Conservation (phyloP, 2,797 vertebrate species). For the Centroberyx gerrardi region DNA sequence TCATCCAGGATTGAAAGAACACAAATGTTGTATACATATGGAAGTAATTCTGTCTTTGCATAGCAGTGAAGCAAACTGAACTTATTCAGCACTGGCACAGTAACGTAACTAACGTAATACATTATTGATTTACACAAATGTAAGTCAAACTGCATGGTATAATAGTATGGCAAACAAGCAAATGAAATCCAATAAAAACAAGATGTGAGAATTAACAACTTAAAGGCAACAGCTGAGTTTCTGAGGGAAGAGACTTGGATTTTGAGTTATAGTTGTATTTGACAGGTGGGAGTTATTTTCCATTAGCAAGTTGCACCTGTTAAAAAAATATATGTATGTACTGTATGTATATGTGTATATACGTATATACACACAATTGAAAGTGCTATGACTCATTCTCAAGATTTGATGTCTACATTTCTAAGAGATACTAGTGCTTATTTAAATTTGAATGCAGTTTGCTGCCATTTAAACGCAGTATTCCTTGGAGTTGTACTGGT, state of each 20-base stretch:
- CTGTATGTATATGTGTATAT: too few species aligned
- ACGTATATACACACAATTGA: too few species aligned
- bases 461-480: not conserved
- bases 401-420: slow-evolving; percentile 6
- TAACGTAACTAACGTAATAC: too few species aligned
- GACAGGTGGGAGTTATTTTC: too few species aligned
- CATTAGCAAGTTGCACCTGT: not conserved
- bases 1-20: too few species aligned
- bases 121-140: too few species aligned
- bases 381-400: too few species aligned
- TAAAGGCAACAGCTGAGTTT: too few species aligned
- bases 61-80: not conserved
- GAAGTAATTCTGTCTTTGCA: too few species aligned
- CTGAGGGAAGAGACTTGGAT: too few species aligned
- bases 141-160: slow-evolving; percentile 16
- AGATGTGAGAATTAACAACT: slow-evolving; percentile 44
- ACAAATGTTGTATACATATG: too few species aligned
- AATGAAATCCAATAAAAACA: slow-evolving; percentile 48
- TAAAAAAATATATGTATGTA: not conserved
- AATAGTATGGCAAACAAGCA: slow-evolving; percentile 31
- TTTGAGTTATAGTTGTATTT: too few species aligned
- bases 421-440: not conserved
- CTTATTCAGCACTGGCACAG: slow-evolving; percentile 27
- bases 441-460: slow-evolving; percentile 3
- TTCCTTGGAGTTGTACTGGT: not conserved